These are phyloP conservation scores for Timema podura DNA, from an alignment of 2,888 invertebrate genomes.

Conservation along the genomic window DNA sequence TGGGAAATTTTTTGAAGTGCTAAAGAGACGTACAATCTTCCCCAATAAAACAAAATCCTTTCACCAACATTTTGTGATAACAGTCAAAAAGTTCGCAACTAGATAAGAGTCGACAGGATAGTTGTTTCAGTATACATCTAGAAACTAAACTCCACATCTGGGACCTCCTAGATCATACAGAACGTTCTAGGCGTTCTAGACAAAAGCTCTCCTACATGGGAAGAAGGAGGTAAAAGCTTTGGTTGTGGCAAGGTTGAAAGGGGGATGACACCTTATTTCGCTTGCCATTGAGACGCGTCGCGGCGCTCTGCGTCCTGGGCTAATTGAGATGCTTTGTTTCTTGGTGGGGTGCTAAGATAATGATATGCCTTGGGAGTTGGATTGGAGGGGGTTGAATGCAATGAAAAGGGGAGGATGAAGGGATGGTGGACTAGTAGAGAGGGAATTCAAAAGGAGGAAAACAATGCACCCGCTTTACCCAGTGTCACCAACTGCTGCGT, in stretches of 20 bases:
- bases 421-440: too few species aligned
- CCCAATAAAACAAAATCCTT: too few species aligned
- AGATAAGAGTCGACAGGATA: too few species aligned
- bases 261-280: conserved; percentile 5
- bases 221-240: not conserved
- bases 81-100: too few species aligned
- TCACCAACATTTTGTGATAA: too few species aligned
- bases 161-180: too few species aligned
- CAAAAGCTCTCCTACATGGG: not conserved
- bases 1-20: too few species aligned
- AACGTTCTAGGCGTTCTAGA: not conserved
- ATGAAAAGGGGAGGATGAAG: too few species aligned
- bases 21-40: too few species aligned
- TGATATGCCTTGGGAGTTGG: conserved; percentile 8
- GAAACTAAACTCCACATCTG: too few species aligned
- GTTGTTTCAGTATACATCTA: too few species aligned
- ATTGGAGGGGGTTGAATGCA: too few species aligned
- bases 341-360: conserved; percentile 8
- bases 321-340: conserved; percentile 13
- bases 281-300: conserved; percentile 7
- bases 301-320: not conserved
- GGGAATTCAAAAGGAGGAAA: conserved; percentile 2
- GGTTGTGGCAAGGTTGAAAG: not conserved
- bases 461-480: conserved; percentile 1
- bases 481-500: conserved; percentile 13